Evolutionary conservation across 1,140 invertebrate genomes (phyloP), one percentile per base, ranked within the genome.

Genomic region (Drosophila bipectinata): DNA sequence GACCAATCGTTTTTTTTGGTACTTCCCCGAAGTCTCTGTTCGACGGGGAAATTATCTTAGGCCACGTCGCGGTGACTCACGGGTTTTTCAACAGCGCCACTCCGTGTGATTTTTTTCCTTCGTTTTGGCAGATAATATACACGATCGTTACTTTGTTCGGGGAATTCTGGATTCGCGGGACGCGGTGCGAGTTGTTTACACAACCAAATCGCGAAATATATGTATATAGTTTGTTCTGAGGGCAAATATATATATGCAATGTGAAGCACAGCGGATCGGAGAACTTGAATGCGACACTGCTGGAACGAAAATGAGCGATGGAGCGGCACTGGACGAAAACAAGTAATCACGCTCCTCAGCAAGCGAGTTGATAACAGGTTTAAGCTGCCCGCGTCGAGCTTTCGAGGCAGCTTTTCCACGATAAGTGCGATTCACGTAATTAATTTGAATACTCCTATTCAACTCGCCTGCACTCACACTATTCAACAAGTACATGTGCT

Each of bases 291-390:
- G 76, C 47, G 61, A 58, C 63, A 66, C 61, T 52, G 81, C 53
- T 45, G 39, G 41, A 55, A 37, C 41, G 26, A 47, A 34, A 49
- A 76, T 52, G 56, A 76, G 47, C 44, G 1, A 10, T 18, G 18
- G 44, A 48, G 6, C 21, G 15, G 51, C 53, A 39, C 60, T 64
- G 59, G 48, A 37, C 54, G 24, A 69, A 61, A 64, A 51, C 60
- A 72, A 71, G 44, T 64, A 74, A 64, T 34, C 58, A 48, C 49
- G 47, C 56, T 59, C 18, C 28, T 14, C 15, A 44, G 28, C 37
- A 21, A 57, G 52, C 39, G 8, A 34, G 39, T 53, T 79, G 83
- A 87, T 88, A 87, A 87, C 83, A 87, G 83, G 83, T 87, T 87
- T 87, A 60, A 73, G 83, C 72, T 76, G 44, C 63, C 4, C 18